Evolutionary conservation across 53 echinoderm and acorn worm species (phyloP), one percentile per base, ranked within the genome.

Genomic region (Pentamera pediparva): DNA sequence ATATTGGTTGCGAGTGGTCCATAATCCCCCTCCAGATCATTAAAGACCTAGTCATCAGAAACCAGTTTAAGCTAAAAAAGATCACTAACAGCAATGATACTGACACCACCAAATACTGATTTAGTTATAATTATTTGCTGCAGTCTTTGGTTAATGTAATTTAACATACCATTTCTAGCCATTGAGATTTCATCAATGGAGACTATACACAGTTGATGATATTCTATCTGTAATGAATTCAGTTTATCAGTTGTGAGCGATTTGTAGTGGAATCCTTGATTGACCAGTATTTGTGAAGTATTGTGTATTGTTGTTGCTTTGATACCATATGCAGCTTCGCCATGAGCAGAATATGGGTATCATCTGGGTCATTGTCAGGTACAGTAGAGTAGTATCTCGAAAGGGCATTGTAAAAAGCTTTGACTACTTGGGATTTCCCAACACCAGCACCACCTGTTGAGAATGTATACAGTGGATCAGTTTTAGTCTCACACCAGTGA

Each of bases 11-110:
- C 70, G 22, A 77, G 33, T 17, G 59, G 35, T n/a, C 28, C 51
- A 67, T 78, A 65, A 35, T 30, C 47, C 13, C 33, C 9, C 0
- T 28, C n/a, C 35, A 43, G 18, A 53, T 18, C 34, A 55, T 59
- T 52, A 41, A 76, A 83, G 17, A 85, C 39, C 79, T 65, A 79
- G 4, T 20, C 33, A 34, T 85, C 61, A 27, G 52, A 38, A 6
- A 85, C 79, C 41, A 79, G 85, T 39, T 85, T 35, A 7, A 85
- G 58, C 54, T 85, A 79, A 39, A 85, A 85, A 32, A 84, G 64
- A 35, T 84, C 84, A 26, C 84, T 73, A 78, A 76, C 69, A 60
- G 31, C 58, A 20, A 84, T 5, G 10, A 85, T 65, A 75, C 48
- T 56, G 32, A 85, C 41, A 19, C 85, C 79, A 21, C 79, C 85